A percentile compares a stretch with the other conserved stretches of the same genome.
These are phyloP conservation scores for Lepidochrysops patricia DNA, from an alignment of 2,888 invertebrate species.

Conservation along the genomic window DNA sequence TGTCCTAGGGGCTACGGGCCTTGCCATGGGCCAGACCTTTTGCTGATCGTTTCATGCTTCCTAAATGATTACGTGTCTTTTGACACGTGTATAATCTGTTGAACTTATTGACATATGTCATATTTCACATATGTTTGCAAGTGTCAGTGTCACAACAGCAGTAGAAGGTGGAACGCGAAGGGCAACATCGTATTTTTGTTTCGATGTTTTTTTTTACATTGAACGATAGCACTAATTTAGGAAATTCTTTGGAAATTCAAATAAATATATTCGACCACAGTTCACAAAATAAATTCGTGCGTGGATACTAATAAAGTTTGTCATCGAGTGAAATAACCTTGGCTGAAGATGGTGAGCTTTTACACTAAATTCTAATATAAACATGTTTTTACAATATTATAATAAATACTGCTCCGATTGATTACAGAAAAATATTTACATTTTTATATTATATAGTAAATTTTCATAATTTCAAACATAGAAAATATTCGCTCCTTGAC, in stretches of 20 bases:
- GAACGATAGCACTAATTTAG: background rate
- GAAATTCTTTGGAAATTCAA: background rate
- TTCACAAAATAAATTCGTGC: background rate
- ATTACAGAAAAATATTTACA: background rate
- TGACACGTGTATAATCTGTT: background rate
- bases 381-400: background rate
- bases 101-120: background rate
- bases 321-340: constrained; percentile 24
- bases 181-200: background rate
- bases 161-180: constrained; percentile 9
- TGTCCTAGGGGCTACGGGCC: too few species aligned
- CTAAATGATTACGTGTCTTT: background rate
- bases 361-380: background rate
- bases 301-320: background rate
- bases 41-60: too few species aligned
- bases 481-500: background rate
- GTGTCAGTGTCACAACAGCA: constrained; percentile 10
- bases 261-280: background rate
- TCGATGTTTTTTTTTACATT: constrained; percentile 2
- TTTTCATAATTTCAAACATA: background rate
- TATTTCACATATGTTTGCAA: background rate
- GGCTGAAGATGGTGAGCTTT: constrained; percentile 30
- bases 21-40: too few species aligned
- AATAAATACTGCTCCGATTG: background rate
- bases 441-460: background rate